A percentile compares a stretch with the other conserved stretches of the same genome.
Evolutionary conservation across 2,888 invertebrate species (phyloP).

Genomic region (Troides helena): DNA sequence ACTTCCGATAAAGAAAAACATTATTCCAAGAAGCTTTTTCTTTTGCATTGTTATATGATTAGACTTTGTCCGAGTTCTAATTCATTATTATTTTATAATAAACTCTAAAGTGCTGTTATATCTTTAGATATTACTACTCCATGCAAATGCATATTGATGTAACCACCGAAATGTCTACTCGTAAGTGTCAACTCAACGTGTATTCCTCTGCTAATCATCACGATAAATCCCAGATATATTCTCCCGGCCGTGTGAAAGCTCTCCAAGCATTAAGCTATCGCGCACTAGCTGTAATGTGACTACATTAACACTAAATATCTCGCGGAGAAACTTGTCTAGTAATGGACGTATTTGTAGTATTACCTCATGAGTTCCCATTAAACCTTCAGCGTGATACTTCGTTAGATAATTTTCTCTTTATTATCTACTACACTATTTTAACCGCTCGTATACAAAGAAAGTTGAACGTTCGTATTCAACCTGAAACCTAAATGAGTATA

Average conservation of each 20-base stretch:
- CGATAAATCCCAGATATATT: slow-evolving; percentile 28
- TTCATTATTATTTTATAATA: too few relatives aligned
- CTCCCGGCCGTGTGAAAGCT: slow-evolving; percentile 19
- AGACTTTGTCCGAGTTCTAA: too few relatives aligned
- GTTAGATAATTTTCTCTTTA: too few relatives aligned
- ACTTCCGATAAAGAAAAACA: too few relatives aligned
- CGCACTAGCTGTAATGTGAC: slow-evolving; percentile 21
- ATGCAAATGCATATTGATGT: slow-evolving; percentile 14
- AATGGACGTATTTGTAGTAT: slow-evolving; percentile 3
- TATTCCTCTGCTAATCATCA: slow-evolving; percentile 25
- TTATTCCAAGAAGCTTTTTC: too few relatives aligned
- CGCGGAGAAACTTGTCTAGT: slow-evolving; percentile 9
- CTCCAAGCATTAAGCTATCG: slow-evolving; percentile 22
- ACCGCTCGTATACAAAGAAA: too few relatives aligned
- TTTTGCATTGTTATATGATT: too few relatives aligned
- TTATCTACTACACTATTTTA: too few relatives aligned
- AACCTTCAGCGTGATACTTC: not conserved
- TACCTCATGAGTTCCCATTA: not conserved
- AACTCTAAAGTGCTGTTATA: too few relatives aligned
- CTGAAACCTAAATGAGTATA: not conserved
- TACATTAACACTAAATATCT: slow-evolving; percentile 24
- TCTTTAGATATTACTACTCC: not conserved
- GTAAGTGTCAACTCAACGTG: slow-evolving; percentile 18
- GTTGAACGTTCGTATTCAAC: too few relatives aligned
- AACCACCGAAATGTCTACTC: slow-evolving; percentile 14